These are phyloP conservation scores for Girardinichthys multiradiatus DNA, from an alignment of 2,113 vertebrate species.

Conservation along the genomic window DNA sequence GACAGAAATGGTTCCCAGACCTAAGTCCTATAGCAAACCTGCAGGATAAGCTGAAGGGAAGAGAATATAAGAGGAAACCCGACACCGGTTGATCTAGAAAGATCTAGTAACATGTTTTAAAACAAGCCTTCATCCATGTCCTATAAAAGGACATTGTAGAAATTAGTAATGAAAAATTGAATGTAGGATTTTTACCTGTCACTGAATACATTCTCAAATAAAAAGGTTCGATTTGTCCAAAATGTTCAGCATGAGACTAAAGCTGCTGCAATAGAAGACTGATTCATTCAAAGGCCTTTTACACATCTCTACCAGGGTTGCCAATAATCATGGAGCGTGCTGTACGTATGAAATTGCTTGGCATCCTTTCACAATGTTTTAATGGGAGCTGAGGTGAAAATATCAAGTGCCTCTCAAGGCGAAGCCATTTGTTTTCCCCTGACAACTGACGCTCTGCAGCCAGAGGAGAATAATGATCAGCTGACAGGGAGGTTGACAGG, in stretches of 20 bases:
- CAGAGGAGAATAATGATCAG: conserved; percentile 39
- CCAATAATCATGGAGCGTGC: neutral
- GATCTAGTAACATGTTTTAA: neutral
- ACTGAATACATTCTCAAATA: too few relatives aligned
- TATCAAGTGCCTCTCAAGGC: conserved; percentile 8
- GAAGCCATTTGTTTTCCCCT: conserved; percentile 15
- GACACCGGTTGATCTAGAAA: too few relatives aligned
- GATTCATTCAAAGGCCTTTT: neutral
- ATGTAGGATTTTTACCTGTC: neutral
- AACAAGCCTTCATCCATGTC: too few relatives aligned
- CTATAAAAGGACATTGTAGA: too few relatives aligned
- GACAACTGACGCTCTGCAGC: conserved; percentile 22
- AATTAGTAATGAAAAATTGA: neutral
- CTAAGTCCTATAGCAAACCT: too few relatives aligned
- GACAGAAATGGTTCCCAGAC: too few relatives aligned
- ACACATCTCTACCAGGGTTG: neutral
- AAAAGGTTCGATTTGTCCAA: neutral
- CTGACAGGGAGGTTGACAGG: conserved; percentile 29
- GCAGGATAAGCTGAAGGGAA: too few relatives aligned
- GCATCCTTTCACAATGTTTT: neutral
- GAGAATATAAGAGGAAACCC: too few relatives aligned
- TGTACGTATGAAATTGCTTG: neutral
- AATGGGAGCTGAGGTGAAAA: conserved; percentile 1
- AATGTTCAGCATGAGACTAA: neutral
- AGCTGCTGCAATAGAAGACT: too few relatives aligned